Base-by-base conservation (phyloP, 2,113 vertebrate species). In the Hiodon alosoides region DNA sequence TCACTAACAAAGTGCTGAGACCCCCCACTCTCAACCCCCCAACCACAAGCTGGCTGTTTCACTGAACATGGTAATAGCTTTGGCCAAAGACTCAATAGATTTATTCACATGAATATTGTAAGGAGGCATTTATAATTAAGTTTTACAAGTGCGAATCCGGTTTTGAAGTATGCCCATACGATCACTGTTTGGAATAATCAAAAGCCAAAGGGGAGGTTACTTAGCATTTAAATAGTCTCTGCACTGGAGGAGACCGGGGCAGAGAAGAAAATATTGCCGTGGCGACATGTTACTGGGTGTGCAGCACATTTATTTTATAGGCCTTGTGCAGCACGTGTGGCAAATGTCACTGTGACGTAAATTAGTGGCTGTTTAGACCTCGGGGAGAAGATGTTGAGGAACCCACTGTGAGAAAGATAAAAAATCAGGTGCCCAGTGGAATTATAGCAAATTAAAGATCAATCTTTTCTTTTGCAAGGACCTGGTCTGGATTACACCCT, bases 181-280 rank as follows among this genome's bases (percentile, higher is more conserved):
- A 84, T 85, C 74, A 69, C 71, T 54, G 73, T 71, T 77, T 57
- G 13, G 79, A 81, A 85, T 87, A 87, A 89, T 89, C 82, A 81
- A 83, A 81, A 82, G 84, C 83, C 85, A 76, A 85, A 86, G 82
- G 85, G 86, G 86, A 82, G 76, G 84, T 88, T 89, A 90, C 85
- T 90, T 90, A 90, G 90, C 89, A 90, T 91, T 88, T 90, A 90
- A 89, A 91, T 91, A 80, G 88, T 78, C 75, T 78, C 48, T n/a
- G 64, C 70, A 54, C 60, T 64, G 53, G 57, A 60, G 47, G 70
- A 69, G 72, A 59, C 58, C 46, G 71, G 50, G 31, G 14, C 31
- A 65, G 69, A 74, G 58, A 46, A 17, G 51, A 66, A 69, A 79
- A 79, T 76, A 78, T 80, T 76, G 60, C 52, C 67, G 73, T 68